Conservation (phyloP, 2,113 vertebrate genomes). For the Cavia aperea region DNA sequence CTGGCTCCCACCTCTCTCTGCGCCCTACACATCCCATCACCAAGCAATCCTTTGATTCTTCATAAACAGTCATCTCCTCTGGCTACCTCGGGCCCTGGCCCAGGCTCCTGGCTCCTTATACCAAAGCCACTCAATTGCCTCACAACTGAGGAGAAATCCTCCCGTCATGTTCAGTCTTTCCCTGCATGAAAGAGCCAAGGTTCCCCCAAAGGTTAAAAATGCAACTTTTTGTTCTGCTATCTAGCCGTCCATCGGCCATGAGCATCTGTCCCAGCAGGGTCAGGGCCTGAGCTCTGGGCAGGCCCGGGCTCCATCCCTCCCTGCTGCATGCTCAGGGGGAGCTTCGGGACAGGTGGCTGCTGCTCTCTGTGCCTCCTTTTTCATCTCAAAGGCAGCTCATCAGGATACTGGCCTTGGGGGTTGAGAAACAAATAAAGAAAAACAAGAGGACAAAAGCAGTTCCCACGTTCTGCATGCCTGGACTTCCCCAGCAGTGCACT, state of each 20-base stretch:
- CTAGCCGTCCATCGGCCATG: not conserved
- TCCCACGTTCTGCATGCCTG: not conserved
- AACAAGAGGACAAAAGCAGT: not conserved
- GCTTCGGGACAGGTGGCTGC: not conserved
- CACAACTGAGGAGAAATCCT: not conserved
- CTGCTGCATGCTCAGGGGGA: not conserved
- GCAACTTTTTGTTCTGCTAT: not conserved
- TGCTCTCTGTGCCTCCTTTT: not conserved
- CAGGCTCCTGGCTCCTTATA: too few relatives aligned
- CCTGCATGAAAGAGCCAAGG: not conserved
- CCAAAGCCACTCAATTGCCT: not conserved
- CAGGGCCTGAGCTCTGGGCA: fast-evolving
- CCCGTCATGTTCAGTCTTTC: not conserved
- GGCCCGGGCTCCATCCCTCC: not conserved
- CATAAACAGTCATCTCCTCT: not conserved
- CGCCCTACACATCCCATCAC: not conserved
- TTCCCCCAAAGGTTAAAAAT: not conserved
- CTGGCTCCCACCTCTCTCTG: not conserved
- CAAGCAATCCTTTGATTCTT: not conserved
- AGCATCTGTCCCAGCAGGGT: not conserved
- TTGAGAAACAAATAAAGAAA: not conserved
- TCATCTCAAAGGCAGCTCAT: not conserved
- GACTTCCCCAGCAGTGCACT: not conserved
- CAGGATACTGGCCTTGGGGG: not conserved
- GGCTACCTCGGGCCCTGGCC: not conserved